Evolutionary conservation across 2,888 invertebrate genomes (phyloP), one percentile per base, ranked within the genome.

Genomic region (Epinotia nisella): DNA sequence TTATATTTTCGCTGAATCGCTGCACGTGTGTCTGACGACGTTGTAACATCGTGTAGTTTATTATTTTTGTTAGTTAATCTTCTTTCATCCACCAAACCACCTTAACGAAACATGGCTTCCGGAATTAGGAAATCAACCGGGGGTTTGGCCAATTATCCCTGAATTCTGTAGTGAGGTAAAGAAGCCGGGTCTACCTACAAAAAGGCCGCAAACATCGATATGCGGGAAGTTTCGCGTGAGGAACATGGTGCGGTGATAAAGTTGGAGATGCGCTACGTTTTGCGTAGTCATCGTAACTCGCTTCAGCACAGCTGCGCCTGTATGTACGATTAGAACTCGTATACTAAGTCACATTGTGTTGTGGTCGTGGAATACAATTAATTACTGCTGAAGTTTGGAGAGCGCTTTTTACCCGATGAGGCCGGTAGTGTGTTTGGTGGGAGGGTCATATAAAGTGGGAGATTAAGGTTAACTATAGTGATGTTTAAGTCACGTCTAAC

Each of bases 291-390:
- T 87, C 81, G 83, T 85, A 84, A 85, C 83, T 86, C 85, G 85
- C 81, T 87, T 82, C 61, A 24, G 66, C 81, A 81, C 88, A 89
- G 83, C 87, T 89, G 88, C 66, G 84, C 74, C 80, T 74, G 60
- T 66, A 76, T 70, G 73, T 66, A 74, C 69, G 71, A 66, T 65
- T n/a, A 53, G 29, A 49, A 64, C 24, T 66, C 19, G 58, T 39
- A 45, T 39, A 58, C 58, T 58, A 24, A 29, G 15, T 24, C 58
- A 24, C 58, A 29, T 58, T 41, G 41, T 41, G 21, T 55, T 55
- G 58, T 53, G 35, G 53, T 59, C 35, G n/a, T 59, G 59, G 59
- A 59, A 17, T 59, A n/a, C 35, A 59, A 59, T 59, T 59, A 58
- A n/a, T 58, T 29, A 58, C 29, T 21, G 53, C 29, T 29, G 29